Percentiles rank a stretch among this genome's conserved stretches.
phyloP scores from a whole-genome alignment of 1,140 invertebrate genomes.

The Bombus affinis region DNA sequence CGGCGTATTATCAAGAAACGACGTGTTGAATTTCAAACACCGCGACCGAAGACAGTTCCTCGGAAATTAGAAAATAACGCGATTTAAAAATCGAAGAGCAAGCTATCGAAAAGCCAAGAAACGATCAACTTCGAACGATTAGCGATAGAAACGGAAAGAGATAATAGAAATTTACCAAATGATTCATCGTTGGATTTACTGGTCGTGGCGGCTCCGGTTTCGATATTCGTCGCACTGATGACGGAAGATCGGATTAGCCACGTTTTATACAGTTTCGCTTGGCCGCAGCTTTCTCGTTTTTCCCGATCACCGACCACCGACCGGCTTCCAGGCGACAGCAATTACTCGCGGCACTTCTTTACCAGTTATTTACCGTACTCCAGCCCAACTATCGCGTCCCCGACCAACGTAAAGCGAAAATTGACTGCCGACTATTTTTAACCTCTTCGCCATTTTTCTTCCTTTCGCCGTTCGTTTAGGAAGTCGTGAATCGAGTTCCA shows the following conservation, averaged over 20 bases:
- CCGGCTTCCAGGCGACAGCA: constrained; percentile 30
- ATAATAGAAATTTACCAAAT: constrained; percentile 64
- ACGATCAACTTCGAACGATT: not conserved
- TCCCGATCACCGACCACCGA: constrained; percentile 36
- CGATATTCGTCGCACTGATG: constrained; percentile 45
- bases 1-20: too few relatives aligned
- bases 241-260: constrained; percentile 12
- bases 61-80: too few relatives aligned
- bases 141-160: not conserved
- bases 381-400: constrained; percentile 6
- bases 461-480: not conserved
- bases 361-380: constrained; percentile 38
- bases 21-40: too few relatives aligned
- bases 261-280: constrained; percentile 74
- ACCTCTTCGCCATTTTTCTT: not conserved
- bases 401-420: constrained; percentile 9
- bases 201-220: constrained; percentile 32
- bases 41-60: too few relatives aligned
- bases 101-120: not conserved
- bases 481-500: not conserved
- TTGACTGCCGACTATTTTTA: not conserved
- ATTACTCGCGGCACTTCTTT: constrained; percentile 60
- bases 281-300: constrained; percentile 73
- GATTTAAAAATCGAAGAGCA: too few relatives aligned
- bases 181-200: constrained; percentile 59